Percentiles rank a stretch among this genome's conserved stretches.
These are phyloP conservation scores for Thunnus thynnus DNA, from an alignment of 2,113 vertebrate species.

Conservation along the genomic window DNA sequence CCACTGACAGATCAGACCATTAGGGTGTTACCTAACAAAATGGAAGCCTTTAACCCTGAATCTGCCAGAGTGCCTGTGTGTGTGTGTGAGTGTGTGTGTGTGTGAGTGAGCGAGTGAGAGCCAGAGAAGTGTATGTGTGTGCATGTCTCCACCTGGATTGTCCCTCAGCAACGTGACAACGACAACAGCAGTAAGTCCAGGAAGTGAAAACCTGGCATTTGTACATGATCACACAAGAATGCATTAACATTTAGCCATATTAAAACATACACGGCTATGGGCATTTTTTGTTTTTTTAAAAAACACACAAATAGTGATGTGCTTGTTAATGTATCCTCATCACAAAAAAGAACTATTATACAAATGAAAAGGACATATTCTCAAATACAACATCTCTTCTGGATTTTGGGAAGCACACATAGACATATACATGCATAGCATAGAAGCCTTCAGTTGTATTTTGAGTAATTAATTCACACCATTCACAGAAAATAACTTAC, in stretches of 20 bases:
- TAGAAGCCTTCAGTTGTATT: not conserved
- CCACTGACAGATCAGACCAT: conserved; percentile 92
- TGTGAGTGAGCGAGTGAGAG: conserved; percentile 15
- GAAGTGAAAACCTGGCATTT: conserved; percentile 67
- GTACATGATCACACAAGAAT: conserved; percentile 68
- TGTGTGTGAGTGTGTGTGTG: conserved; percentile 40
- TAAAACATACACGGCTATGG: not conserved
- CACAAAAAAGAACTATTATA: not conserved
- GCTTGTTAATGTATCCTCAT: not conserved
- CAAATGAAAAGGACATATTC: conserved; percentile 1
- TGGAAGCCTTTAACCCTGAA: conserved; percentile 93
- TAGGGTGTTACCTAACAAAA: conserved; percentile 96
- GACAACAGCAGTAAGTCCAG: conserved; percentile 68
- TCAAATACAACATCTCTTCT: conserved; percentile 7
- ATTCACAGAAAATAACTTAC: not conserved
- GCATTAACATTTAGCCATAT: conserved; percentile 31
- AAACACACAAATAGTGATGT: not conserved
- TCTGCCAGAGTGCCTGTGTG: conserved; percentile 72
- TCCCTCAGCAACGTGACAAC: conserved; percentile 78
- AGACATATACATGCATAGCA: conserved; percentile 13
- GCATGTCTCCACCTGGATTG: conserved; percentile 83
- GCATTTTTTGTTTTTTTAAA: not conserved
- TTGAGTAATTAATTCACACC: not conserved
- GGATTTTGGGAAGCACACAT: not conserved
- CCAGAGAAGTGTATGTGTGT: conserved; percentile 51